Evolutionary conservation across 2,113 vertebrate species (phyloP).

Genomic region (Eira barbara): DNA sequence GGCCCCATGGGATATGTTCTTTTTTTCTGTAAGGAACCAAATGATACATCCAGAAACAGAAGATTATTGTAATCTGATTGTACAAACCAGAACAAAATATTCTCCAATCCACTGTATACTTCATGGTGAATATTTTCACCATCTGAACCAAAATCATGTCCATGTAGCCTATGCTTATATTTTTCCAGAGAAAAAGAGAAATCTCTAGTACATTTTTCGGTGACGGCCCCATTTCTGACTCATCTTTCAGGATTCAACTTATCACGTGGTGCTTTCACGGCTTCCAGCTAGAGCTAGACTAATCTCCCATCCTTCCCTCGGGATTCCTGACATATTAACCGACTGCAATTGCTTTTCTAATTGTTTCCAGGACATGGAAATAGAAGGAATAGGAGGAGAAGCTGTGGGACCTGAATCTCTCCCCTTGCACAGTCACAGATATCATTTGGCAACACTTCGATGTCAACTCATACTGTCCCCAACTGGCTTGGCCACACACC

Average conservation of each 20-base stretch:
- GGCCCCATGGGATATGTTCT: background rate
- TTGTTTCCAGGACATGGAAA: background rate
- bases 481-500: background rate
- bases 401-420: fast-evolving
- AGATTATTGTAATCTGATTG: background rate
- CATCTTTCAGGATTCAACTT: background rate
- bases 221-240: background rate
- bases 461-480: background rate
- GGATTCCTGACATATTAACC: background rate
- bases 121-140: background rate
- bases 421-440: background rate
- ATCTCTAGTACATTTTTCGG: background rate
- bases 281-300: background rate
- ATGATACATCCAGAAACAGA: background rate
- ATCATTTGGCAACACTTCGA: fast-evolving
- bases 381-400: background rate
- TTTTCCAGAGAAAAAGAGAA: background rate
- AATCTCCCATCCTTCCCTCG: background rate
- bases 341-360: background rate
- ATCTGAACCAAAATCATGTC: background rate
- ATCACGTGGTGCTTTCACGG: background rate
- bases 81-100: background rate
- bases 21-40: background rate
- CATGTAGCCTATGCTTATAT: background rate
- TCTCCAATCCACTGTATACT: background rate